phyloP scores from a whole-genome alignment of 2,113 vertebrate species.

The Sphaerodactylus townsendi region DNA sequence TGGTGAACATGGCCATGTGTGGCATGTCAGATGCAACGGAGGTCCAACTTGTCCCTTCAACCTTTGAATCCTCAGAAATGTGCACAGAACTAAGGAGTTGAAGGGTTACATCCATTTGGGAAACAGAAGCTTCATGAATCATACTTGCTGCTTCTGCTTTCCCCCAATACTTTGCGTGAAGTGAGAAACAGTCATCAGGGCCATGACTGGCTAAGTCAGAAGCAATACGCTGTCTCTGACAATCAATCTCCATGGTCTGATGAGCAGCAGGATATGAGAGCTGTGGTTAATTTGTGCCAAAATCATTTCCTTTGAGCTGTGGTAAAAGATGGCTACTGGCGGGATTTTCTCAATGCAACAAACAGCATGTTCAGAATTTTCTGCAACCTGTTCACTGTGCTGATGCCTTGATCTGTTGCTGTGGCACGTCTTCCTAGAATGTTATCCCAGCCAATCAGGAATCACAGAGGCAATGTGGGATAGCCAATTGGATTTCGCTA shows the following conservation, averaged over 20 bases:
- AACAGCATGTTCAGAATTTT: background rate
- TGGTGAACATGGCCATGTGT: too few relatives aligned
- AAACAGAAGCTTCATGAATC: background rate
- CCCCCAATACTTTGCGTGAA: background rate
- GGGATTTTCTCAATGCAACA: too few relatives aligned
- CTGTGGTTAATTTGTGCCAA: background rate
- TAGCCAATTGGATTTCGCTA: background rate
- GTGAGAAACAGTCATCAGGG: background rate
- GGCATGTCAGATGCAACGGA: too few relatives aligned
- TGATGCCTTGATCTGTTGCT: background rate
- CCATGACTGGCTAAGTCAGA: background rate
- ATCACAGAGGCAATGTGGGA: background rate
- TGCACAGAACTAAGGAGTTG: background rate
- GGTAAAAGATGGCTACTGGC: too few relatives aligned
- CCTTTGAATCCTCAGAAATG: background rate
- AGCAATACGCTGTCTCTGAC: too few relatives aligned
- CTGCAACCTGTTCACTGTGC: background rate
- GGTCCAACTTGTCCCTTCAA: fast-evolving
- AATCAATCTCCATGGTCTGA: too few relatives aligned
- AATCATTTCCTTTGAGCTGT: background rate
- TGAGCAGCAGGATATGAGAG: background rate
- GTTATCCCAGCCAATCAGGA: background rate
- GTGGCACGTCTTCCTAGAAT: background rate
- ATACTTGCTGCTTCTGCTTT: background rate
- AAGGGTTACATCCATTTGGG: background rate